phyloP scores from a whole-genome alignment of 2,888 invertebrate species.

The Acrobasis suavella region DNA sequence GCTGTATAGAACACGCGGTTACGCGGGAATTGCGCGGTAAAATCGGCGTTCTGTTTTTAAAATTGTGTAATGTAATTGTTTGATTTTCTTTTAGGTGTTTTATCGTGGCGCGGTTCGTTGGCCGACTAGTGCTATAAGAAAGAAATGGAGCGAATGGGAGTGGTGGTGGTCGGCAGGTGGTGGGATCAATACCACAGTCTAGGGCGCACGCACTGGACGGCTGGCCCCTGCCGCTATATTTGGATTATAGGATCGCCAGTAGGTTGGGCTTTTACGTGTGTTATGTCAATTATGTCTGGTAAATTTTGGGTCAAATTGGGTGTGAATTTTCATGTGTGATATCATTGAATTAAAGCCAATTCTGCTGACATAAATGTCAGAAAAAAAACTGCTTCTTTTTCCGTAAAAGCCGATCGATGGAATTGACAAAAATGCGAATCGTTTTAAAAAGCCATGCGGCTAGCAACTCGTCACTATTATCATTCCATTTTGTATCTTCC shows the following conservation, averaged over 20 bases:
- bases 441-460: no score
- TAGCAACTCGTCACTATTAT: no score
- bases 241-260: conserved; percentile 49
- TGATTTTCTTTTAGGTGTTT: conserved; percentile 51
- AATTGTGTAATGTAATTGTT: conserved; percentile 34
- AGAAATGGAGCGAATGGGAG: conserved; percentile 65
- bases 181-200: conserved; percentile 76
- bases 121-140: conserved; percentile 62
- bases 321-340: background rate
- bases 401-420: no score
- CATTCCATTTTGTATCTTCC: no score
- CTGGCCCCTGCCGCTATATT: conserved; percentile 57
- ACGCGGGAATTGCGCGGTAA: conserved; percentile 33
- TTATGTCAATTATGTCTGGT: conserved; percentile 35
- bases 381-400: no score
- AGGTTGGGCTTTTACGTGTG: conserved; percentile 45
- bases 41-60: conserved; percentile 44
- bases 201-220: conserved; percentile 80
- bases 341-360: background rate
- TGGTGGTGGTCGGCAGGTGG: conserved; percentile 71
- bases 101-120: conserved; percentile 69
- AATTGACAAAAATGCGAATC: no score
- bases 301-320: conserved; percentile 10
- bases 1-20: conserved; percentile 36
- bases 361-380: no score